phyloP scores from a whole-genome alignment of 2,113 vertebrate species.

The Malaclemys terrapin region DNA sequence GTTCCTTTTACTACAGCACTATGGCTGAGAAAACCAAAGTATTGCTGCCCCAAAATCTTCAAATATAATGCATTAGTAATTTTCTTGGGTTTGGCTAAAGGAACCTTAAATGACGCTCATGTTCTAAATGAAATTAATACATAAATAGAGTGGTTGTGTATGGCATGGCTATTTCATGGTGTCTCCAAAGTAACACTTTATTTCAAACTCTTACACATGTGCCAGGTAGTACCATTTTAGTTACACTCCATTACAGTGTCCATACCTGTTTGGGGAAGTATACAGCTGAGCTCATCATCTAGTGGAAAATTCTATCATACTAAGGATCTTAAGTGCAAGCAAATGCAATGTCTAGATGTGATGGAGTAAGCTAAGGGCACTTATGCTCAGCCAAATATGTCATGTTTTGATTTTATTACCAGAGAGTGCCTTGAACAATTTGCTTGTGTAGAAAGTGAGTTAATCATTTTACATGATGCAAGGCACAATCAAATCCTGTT shows the following conservation, averaged over 20 bases:
- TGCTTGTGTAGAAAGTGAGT: not conserved
- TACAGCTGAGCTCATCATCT: not conserved
- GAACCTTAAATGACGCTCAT: not conserved
- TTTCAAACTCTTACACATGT: not conserved
- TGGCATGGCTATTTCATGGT: not conserved
- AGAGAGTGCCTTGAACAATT: not conserved
- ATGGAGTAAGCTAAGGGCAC: not conserved
- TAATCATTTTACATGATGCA: not conserved
- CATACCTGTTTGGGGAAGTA: not conserved
- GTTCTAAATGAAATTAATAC: not conserved
- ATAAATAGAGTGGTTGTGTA: not conserved
- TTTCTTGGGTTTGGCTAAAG: not conserved
- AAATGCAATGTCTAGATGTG: not conserved
- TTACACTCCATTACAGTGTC: not conserved
- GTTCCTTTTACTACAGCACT: not conserved
- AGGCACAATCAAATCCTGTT: not conserved
- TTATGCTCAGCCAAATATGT: not conserved
- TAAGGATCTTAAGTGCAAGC: not conserved
- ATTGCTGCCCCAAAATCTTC: not conserved
- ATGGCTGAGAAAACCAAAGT: not conserved
- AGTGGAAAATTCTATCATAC: not conserved
- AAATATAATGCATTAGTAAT: not conserved
- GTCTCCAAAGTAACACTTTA: not conserved
- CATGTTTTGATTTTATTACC: not conserved
- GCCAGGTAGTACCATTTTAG: not conserved